phyloP scores from a whole-genome alignment of 2,888 invertebrate species.

The Alitta virens region DNA sequence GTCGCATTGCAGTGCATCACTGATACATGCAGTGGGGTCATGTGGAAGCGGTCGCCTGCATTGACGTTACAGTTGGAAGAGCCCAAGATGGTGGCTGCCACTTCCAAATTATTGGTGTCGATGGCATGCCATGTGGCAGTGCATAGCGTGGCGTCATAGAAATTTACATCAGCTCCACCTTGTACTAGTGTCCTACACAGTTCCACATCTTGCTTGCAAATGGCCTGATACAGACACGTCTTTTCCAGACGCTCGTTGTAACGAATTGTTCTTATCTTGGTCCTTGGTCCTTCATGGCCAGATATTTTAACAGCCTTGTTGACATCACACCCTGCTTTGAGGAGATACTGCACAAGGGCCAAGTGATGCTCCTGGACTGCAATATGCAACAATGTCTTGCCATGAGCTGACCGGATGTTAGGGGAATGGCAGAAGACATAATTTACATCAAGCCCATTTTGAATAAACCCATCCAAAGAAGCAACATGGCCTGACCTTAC shows the following conservation, averaged over 20 bases:
- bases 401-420: conserved; percentile 28
- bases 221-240: conserved; percentile 36
- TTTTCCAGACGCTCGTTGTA: conserved; percentile 35
- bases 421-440: conserved; percentile 38
- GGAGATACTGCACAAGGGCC: conserved; percentile 31
- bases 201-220: conserved; percentile 34
- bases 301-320: conserved; percentile 37
- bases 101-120: conserved; percentile 39
- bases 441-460: conserved; percentile 34
- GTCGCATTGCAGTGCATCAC: conserved; percentile 38
- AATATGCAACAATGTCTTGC: conserved; percentile 37
- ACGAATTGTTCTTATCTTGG: conserved; percentile 29
- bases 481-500: conserved; percentile 29
- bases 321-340: conserved; percentile 33
- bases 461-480: conserved; percentile 31
- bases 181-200: conserved; percentile 36
- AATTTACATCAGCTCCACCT: conserved; percentile 41
- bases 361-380: conserved; percentile 32
- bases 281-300: conserved; percentile 29
- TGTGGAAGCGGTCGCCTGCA: conserved; percentile 34
- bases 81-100: conserved; percentile 35
- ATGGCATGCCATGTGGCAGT: conserved; percentile 42
- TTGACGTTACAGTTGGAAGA: conserved; percentile 35
- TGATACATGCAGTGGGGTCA: conserved; percentile 42
- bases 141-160: conserved; percentile 39